phyloP scores from a whole-genome alignment of 1,140 invertebrate species.

The Himalopsyche phryganea region DNA sequence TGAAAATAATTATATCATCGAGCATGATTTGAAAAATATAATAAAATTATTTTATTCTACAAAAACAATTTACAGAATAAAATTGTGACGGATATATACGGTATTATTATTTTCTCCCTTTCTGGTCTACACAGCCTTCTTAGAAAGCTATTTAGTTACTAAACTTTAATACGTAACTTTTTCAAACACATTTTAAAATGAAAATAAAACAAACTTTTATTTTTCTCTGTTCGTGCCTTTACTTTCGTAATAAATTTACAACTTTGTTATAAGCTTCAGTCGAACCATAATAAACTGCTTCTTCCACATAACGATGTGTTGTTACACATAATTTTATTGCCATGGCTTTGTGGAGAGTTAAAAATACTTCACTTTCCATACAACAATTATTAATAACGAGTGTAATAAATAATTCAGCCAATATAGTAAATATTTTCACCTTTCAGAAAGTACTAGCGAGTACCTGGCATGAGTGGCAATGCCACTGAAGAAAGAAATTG shows the following conservation, averaged over 20 bases:
- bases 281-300: conserved; percentile 11
- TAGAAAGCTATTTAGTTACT: conserved; percentile 30
- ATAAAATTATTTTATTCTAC: neutral
- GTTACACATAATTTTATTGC: neutral
- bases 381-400: too few relatives aligned
- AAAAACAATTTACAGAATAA: too few relatives aligned
- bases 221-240: conserved; percentile 29
- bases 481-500: too few relatives aligned
- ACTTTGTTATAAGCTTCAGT: conserved; percentile 23
- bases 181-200: conserved; percentile 33
- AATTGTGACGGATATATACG: too few relatives aligned
- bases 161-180: conserved; percentile 31
- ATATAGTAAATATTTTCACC: too few relatives aligned
- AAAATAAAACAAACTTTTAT: conserved; percentile 34
- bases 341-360: neutral
- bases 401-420: conserved; percentile 9
- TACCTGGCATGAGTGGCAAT: too few relatives aligned
- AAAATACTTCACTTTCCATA: neutral
- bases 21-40: too few relatives aligned
- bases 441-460: too few relatives aligned
- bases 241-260: conserved; percentile 32
- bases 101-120: neutral
- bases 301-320: neutral
- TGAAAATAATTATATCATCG: too few relatives aligned
- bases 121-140: neutral